phyloP scores from a whole-genome alignment of 2,888 invertebrate genomes.

The Stenotaenia linearis region DNA sequence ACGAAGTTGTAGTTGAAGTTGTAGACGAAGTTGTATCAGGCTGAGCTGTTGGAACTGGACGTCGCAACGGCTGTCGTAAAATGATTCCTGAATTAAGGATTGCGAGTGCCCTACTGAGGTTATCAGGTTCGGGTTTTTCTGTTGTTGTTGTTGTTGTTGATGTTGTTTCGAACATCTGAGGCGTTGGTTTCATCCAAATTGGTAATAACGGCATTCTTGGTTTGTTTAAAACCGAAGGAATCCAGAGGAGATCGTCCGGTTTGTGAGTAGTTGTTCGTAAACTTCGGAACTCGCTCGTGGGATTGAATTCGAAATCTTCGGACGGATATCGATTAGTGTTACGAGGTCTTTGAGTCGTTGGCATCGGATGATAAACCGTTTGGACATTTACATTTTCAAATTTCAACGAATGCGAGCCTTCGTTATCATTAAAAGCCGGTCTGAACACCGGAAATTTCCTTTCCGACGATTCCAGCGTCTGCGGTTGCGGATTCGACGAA shows the following conservation, averaged over 20 bases:
- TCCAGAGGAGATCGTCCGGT: background rate
- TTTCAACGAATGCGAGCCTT: background rate
- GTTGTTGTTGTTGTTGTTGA: background rate
- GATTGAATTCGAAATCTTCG: background rate
- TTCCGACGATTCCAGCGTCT: background rate
- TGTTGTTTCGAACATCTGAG: background rate
- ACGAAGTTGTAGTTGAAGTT: too few relatives aligned
- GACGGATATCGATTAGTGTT: background rate
- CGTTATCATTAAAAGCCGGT: background rate
- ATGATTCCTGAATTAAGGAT: background rate
- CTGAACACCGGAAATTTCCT: background rate
- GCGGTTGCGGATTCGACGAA: background rate
- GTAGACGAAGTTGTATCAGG: too few relatives aligned
- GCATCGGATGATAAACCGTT: background rate
- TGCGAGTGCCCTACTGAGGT: too few relatives aligned
- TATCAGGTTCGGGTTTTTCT: background rate
- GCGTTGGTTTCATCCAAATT: slow-evolving; percentile 6
- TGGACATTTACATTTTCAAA: background rate
- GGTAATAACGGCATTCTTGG: background rate
- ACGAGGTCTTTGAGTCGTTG: background rate
- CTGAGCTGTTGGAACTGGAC: too few relatives aligned
- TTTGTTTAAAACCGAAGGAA: background rate
- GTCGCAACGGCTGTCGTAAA: background rate
- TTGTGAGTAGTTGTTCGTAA: background rate
- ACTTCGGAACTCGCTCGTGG: background rate